Percentiles rank a stretch among this genome's conserved stretches.
phyloP scores from a whole-genome alignment of 2,888 invertebrate genomes.

The Argyresthia albistria region DNA sequence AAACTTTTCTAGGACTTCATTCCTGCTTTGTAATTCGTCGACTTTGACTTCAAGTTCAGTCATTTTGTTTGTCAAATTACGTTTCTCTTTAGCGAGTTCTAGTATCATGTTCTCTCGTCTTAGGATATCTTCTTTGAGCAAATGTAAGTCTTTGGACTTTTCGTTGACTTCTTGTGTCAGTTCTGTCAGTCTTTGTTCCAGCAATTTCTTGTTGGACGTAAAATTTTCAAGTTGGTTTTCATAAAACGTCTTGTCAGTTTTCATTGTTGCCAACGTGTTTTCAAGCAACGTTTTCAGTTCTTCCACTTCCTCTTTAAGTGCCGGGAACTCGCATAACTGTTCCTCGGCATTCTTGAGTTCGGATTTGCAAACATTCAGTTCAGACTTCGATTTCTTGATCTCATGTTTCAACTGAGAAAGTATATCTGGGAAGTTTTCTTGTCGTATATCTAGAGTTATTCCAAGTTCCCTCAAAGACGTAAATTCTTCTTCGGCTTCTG shows the following conservation, averaged over 20 bases:
- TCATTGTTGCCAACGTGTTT: slow-evolving; percentile 63
- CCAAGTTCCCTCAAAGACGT: slow-evolving; percentile 69
- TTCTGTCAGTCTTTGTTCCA: slow-evolving; percentile 71
- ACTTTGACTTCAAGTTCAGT: slow-evolving; percentile 65
- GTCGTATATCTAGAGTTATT: slow-evolving; percentile 52
- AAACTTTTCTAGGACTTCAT: slow-evolving; percentile 39
- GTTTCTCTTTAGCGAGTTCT: slow-evolving; percentile 71
- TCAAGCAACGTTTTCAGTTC: slow-evolving; percentile 58
- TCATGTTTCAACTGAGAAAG: slow-evolving; percentile 61
- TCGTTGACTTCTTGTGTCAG: slow-evolving; percentile 68
- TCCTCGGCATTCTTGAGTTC: slow-evolving; percentile 68
- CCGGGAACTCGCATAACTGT: slow-evolving; percentile 64
- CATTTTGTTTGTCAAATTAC: slow-evolving; percentile 56
- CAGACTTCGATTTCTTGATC: slow-evolving; percentile 67
- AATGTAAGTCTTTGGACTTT: slow-evolving; percentile 62
- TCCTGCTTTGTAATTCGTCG: slow-evolving; percentile 57
- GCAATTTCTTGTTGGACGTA: slow-evolving; percentile 60
- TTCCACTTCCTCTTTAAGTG: slow-evolving; percentile 59
- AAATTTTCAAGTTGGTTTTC: slow-evolving; percentile 68
- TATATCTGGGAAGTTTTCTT: slow-evolving; percentile 58
- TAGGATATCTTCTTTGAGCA: slow-evolving; percentile 69
- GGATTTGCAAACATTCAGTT: slow-evolving; percentile 67
- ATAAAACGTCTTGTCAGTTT: slow-evolving; percentile 70
- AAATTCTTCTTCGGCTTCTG: slow-evolving; percentile 42
- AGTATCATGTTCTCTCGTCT: slow-evolving; percentile 72